Conservation (phyloP, 1,140 invertebrate species). For the Anagrus nilaparvatae region DNA sequence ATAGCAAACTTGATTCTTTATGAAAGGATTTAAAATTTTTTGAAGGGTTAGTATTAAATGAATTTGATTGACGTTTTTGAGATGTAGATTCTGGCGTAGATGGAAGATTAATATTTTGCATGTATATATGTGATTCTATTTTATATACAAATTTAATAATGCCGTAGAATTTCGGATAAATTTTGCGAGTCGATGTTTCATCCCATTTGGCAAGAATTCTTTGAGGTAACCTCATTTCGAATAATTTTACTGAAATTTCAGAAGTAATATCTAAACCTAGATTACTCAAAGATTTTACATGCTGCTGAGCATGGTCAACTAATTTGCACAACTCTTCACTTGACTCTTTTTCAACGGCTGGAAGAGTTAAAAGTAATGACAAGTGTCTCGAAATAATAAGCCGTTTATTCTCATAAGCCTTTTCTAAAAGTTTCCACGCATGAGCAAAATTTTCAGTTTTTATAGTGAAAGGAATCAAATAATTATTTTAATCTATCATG, state of each 20-base stretch:
- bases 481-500: too few relatives aligned
- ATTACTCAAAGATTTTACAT: conserved; percentile 6
- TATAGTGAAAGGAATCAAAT: too few relatives aligned
- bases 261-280: conserved; percentile 1
- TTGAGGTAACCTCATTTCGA: conserved; percentile 11
- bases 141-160: too few relatives aligned
- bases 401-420: conserved; percentile 10
- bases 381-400: conserved; percentile 11
- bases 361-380: conserved; percentile 10
- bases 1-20: too few relatives aligned
- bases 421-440: conserved; percentile 6
- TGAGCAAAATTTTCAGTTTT: conserved; percentile 9
- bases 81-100: too few relatives aligned
- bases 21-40: too few relatives aligned
- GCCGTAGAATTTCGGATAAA: too few relatives aligned
- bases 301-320: conserved; percentile 11
- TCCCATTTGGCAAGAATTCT: conserved; percentile 11
- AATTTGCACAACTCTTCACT: conserved; percentile 1
- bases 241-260: conserved; percentile 7
- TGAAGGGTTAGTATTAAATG: too few relatives aligned
- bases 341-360: conserved; percentile 1
- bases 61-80: too few relatives aligned
- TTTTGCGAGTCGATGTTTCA: conserved; percentile 5
- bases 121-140: too few relatives aligned
- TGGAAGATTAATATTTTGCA: too few relatives aligned